Base-by-base conservation (phyloP, 64 coral and sea anemone genomes). In the Cladopsammia gracilis region DNA sequence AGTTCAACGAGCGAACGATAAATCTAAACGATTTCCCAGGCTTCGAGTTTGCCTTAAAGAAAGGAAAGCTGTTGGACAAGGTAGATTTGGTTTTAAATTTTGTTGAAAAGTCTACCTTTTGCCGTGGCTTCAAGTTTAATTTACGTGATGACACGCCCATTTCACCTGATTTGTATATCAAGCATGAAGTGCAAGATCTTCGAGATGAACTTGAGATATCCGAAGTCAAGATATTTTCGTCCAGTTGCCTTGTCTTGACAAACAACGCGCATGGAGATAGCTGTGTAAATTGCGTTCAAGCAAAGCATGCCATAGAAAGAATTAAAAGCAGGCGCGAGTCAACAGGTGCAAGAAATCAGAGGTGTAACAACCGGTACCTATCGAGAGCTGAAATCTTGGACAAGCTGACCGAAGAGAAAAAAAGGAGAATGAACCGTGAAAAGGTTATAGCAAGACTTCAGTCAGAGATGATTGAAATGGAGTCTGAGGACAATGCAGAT, bases 391-490 rank as follows among this genome's bases (percentile, higher is more conserved):
- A 77, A 77, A 77, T 77, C 12, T 49, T 77, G 2, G 45, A 50
- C 14, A 75, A 49, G 4, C 66, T 70, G 10, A 24, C 66, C 24
- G 25, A 72, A 25, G 25, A 72, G 70, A 62, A 62, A 62, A 72
- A 45, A 72, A 44, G 10, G 26, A 72, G 70, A 72, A 45, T 44
- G 0, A 72, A 72, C 25, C 9, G 25, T 45, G 70, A 72, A 72
- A 72, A 45, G 70, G 11, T 19, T 18, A 22, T 25, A 56, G 70
- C 70, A 44, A 72, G 26, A 44, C 70, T 72, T 44, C 7, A 72
- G 3, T 43, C 25, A 72, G 70, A 72, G 43, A 72, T 72, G 70
- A 9, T 72, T 46, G 70, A 72, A 72, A 86, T 86, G 60, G 83
- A 0, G 62, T 22, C 46, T 46, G 83, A 64, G 11, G 83, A 86